These are phyloP conservation scores for Diarsia mendica DNA, from an alignment of 2,888 invertebrate species.

Conservation along the genomic window DNA sequence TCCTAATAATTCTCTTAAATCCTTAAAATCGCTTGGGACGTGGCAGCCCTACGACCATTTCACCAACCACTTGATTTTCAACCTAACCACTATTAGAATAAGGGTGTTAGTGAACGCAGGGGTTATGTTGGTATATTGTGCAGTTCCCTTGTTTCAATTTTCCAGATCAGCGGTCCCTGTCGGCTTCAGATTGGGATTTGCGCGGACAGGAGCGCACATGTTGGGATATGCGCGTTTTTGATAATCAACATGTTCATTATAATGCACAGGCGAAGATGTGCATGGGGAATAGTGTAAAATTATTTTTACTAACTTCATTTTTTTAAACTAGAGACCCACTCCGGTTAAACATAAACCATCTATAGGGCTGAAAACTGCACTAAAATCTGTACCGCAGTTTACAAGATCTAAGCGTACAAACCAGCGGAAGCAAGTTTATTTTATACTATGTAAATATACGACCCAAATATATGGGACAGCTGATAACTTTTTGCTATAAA, in stretches of 20 bases:
- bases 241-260: slow-evolving; percentile 60
- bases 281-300: not conserved
- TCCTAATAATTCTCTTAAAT: slow-evolving; percentile 79
- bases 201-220: slow-evolving; percentile 76
- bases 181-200: slow-evolving; percentile 77
- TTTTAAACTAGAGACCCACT: too few relatives aligned
- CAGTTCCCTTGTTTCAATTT: slow-evolving; percentile 84
- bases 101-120: slow-evolving; percentile 4
- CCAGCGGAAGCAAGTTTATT: too few relatives aligned
- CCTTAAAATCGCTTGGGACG: slow-evolving; percentile 82
- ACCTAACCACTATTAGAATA: slow-evolving; percentile 12
- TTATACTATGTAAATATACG: too few relatives aligned
- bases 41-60: slow-evolving; percentile 42
- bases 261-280: slow-evolving; percentile 49
- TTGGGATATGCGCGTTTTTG: slow-evolving; percentile 68
- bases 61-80: slow-evolving; percentile 12
- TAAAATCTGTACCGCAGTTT: too few relatives aligned
- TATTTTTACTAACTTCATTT: not conserved
- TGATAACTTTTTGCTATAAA: not conserved
- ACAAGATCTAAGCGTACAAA: too few relatives aligned
- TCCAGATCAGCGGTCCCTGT: slow-evolving; percentile 84
- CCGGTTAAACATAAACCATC: too few relatives aligned
- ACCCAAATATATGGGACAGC: too few relatives aligned
- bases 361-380: too few relatives aligned
- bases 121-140: slow-evolving; percentile 32